These are phyloP conservation scores for Notothenia coriiceps DNA, from an alignment of 2,113 vertebrate genomes.

Conservation along the genomic window DNA sequence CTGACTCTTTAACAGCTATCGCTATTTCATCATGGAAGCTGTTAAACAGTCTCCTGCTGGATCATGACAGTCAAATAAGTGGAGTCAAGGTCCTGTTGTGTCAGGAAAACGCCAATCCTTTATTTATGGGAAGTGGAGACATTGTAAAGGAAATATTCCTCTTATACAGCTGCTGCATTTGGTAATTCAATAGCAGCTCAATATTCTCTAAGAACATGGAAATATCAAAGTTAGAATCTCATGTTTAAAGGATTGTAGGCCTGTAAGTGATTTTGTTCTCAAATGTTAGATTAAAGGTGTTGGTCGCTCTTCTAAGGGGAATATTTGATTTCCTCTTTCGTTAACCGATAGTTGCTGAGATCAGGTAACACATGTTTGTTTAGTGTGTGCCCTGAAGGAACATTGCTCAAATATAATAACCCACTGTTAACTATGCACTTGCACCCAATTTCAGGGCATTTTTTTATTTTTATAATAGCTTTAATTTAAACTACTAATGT, in stretches of 20 bases:
- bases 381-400: background rate
- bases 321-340: background rate
- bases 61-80: slow-evolving; percentile 58
- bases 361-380: slow-evolving; percentile 16
- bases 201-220: background rate
- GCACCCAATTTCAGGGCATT: background rate
- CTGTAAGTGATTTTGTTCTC: background rate
- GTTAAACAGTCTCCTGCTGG: slow-evolving; percentile 49
- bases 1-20: slow-evolving; percentile 52
- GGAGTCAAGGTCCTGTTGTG: slow-evolving; percentile 35
- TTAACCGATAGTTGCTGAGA: slow-evolving; percentile 7
- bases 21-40: slow-evolving; percentile 48
- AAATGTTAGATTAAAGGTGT: background rate
- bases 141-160: background rate
- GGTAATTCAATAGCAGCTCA: background rate
- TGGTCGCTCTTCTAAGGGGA: background rate
- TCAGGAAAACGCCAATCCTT: slow-evolving; percentile 8
- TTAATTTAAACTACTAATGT: background rate
- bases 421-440: background rate
- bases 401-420: background rate
- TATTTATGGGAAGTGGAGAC: slow-evolving; percentile 13
- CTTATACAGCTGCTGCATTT: background rate
- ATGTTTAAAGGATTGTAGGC: no score
- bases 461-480: background rate
- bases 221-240: background rate